Conservation (phyloP, 1,140 invertebrate species). For the Coelopa frigida region DNA sequence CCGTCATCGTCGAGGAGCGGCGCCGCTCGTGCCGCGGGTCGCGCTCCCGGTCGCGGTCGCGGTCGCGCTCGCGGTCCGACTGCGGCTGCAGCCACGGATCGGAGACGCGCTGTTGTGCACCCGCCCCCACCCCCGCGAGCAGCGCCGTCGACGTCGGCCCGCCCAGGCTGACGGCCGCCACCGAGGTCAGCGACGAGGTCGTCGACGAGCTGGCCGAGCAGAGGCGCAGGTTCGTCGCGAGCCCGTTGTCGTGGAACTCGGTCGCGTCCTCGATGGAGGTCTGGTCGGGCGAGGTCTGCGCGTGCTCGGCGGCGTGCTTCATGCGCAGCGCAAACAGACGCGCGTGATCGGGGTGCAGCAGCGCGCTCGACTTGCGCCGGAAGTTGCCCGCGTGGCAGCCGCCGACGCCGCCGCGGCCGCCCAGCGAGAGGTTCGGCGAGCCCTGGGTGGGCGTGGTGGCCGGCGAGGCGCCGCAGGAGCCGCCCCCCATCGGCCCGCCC, state of each 20-base stretch:
- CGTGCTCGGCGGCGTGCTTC: conserved; percentile 46
- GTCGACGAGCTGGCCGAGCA: conserved; percentile 50
- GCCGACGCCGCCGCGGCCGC: conserved; percentile 28
- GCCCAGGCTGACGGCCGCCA: conserved; percentile 46
- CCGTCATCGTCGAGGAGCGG: conserved; percentile 50
- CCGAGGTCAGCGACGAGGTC: conserved; percentile 52
- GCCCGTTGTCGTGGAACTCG: conserved; percentile 39
- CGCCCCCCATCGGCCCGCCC: conserved; percentile 28
- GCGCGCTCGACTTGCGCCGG: conserved; percentile 51
- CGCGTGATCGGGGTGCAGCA: conserved; percentile 63
- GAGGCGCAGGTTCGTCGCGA: conserved; percentile 34
- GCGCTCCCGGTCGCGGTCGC: conserved; percentile 24
- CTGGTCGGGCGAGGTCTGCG: conserved; percentile 39
- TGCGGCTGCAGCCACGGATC: conserved; percentile 45
- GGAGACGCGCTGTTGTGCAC: conserved; percentile 46
- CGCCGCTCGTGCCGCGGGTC: conserved; percentile 34
- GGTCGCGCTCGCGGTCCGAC: conserved; percentile 36
- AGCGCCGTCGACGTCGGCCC: conserved; percentile 37
- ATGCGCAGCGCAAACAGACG: conserved; percentile 48
- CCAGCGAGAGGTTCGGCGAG: conserved; percentile 43
- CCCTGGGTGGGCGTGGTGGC: conserved; percentile 42
- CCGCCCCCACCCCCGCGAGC: conserved; percentile 29
- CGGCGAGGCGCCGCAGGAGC: conserved; percentile 39
- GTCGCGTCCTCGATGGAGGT: conserved; percentile 43
- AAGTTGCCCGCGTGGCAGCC: conserved; percentile 29